Evolutionary conservation across 2,797 vertebrate species (phyloP).

Genomic region (Sylvilagus floridanus): DNA sequence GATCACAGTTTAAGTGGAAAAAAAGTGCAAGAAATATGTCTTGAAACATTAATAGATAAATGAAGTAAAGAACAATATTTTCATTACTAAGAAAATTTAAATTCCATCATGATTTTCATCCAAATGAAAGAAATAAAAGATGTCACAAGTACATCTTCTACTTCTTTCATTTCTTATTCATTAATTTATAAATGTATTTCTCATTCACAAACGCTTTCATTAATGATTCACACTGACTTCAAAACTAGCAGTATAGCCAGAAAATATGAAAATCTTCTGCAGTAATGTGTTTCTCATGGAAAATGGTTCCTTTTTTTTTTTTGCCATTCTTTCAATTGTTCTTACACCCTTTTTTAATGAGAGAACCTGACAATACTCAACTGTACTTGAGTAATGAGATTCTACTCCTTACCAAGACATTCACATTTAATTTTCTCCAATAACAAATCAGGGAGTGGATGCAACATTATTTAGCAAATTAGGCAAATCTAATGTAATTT

Average conservation of each 20-base stretch:
- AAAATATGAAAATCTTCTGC: neutral
- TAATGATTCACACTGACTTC: neutral
- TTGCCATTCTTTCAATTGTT: neutral
- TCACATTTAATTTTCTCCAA: neutral
- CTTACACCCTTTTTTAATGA: neutral
- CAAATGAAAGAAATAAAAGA: neutral
- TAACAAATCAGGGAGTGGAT: neutral
- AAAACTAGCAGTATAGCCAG: neutral
- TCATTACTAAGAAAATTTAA: neutral
- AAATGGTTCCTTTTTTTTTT: neutral
- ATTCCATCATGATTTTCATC: neutral
- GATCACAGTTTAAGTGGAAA: neutral
- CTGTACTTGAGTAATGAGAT: neutral
- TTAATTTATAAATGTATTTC: neutral
- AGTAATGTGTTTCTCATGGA: neutral
- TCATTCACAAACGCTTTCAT: neutral
- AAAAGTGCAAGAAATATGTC: neutral
- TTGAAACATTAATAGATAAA: neutral
- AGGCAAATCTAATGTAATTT: neutral
- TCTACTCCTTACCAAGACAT: neutral
- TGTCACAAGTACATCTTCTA: neutral
- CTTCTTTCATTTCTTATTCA: neutral
- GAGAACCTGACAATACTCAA: neutral
- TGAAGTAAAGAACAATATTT: neutral
- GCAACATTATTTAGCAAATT: neutral